These are phyloP conservation scores for Psettodes erumei DNA, from an alignment of 2,113 vertebrate species.

Conservation along the genomic window DNA sequence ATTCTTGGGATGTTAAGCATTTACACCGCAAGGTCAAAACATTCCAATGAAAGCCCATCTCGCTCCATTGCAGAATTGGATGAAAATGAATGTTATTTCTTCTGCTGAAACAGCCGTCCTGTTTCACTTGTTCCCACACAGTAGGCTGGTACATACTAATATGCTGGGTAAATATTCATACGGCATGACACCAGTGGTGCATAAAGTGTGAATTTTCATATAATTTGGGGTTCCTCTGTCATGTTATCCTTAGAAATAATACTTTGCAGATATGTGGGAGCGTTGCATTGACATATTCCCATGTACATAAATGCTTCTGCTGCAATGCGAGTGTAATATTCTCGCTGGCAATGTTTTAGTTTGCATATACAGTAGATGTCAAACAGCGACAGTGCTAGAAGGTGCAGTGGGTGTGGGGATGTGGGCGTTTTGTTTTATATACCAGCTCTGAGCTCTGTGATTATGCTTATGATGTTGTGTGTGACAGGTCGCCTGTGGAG, in stretches of 20 bases:
- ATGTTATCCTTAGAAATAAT: conserved; percentile 37
- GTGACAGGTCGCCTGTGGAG: conserved; percentile 75
- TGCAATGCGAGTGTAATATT: conserved; percentile 35
- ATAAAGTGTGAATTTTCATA: conserved; percentile 15
- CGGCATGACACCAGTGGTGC: conserved; percentile 18
- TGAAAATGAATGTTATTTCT: conserved; percentile 64
- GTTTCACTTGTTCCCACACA: conserved; percentile 52
- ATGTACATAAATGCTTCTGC: conserved; percentile 23
- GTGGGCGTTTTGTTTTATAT: conserved; percentile 78
- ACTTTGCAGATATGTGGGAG: conserved; percentile 45
- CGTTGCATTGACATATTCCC: conserved; percentile 24
- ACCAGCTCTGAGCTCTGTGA: conserved; percentile 69
- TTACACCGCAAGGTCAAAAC: conserved; percentile 74
- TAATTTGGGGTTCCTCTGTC: conserved; percentile 20
- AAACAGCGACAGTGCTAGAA: conserved; percentile 69
- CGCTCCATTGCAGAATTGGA: conserved; percentile 46
- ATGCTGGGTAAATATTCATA: conserved; percentile 39
- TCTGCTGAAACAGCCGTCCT: conserved; percentile 57
- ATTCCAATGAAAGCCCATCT: conserved; percentile 63
- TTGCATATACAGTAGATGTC: conserved; percentile 61
- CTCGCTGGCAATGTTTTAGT: conserved; percentile 52
- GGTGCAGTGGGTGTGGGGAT: conserved; percentile 72
- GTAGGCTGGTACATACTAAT: conserved; percentile 40
- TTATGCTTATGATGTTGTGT: conserved; percentile 76
- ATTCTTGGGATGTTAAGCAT: conserved; percentile 76